Percentiles rank a stretch among this genome's conserved stretches.
Evolutionary conservation across 2,888 invertebrate genomes (phyloP).

Genomic region (Matsumyia berberina): DNA sequence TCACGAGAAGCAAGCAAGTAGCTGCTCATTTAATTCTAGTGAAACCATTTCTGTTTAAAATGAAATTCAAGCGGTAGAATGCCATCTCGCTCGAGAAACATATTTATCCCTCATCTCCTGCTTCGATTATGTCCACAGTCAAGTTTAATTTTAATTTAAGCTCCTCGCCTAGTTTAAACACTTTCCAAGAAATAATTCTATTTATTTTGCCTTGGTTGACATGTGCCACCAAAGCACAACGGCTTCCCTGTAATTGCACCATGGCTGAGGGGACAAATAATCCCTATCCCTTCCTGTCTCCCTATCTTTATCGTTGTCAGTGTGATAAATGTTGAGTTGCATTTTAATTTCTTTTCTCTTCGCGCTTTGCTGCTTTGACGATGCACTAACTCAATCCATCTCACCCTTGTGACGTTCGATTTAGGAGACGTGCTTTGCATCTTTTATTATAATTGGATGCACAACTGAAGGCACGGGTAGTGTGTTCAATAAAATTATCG

Average conservation of each 20-base stretch:
- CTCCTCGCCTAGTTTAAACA: neutral
- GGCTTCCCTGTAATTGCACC: neutral
- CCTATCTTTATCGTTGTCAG: constrained; percentile 13
- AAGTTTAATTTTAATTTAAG: no score
- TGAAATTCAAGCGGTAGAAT: no score
- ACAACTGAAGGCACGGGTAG: neutral
- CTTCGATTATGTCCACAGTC: no score
- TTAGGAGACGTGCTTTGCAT: constrained; percentile 11
- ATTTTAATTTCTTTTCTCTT: constrained; percentile 13
- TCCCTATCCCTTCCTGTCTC: neutral
- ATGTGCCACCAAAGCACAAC: neutral
- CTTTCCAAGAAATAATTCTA: constrained; percentile 6
- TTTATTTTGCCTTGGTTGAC: constrained; percentile 19
- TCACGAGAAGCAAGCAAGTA: no score
- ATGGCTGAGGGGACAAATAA: neutral
- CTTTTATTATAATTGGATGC: neutral
- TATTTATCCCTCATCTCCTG: no score
- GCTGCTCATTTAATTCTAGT: no score
- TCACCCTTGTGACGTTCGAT: neutral
- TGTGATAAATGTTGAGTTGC: constrained; percentile 34
- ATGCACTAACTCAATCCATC: neutral
- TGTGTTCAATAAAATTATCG: constrained; percentile 1
- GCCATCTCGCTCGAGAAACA: no score
- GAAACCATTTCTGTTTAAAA: no score
- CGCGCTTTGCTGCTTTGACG: neutral